phyloP scores from a whole-genome alignment of 2,888 invertebrate genomes.

The Camponotus fellah region DNA sequence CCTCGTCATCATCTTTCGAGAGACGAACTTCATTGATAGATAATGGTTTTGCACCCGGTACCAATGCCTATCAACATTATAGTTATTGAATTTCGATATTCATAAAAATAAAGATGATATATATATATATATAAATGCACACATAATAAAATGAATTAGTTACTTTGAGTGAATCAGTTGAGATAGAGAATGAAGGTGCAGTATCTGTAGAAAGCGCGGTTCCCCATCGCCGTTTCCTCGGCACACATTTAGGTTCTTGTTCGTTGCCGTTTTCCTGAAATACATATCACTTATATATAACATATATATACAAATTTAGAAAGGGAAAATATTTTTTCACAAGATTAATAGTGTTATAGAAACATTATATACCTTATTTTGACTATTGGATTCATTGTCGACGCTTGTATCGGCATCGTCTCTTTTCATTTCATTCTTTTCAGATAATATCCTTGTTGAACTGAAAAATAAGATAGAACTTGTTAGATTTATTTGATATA shows the following conservation, averaged over 20 bases:
- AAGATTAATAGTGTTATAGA: neutral
- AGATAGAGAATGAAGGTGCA: conserved; percentile 90
- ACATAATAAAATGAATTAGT: conserved; percentile 26
- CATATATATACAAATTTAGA: neutral
- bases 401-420: conserved; percentile 72
- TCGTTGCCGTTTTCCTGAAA: conserved; percentile 82
- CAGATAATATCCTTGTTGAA: conserved; percentile 76
- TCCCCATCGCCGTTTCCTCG: conserved; percentile 86
- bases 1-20: conserved; percentile 85
- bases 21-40: conserved; percentile 85
- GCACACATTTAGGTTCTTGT: conserved; percentile 79
- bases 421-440: conserved; percentile 75
- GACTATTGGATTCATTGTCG: conserved; percentile 74
- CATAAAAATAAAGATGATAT: neutral
- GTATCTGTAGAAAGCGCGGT: conserved; percentile 85
- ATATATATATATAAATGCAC: neutral
- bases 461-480: conserved; percentile 71
- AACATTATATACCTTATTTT: conserved; percentile 78
- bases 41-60: conserved; percentile 86
- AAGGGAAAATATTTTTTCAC: neutral
- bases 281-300: conserved; percentile 39
- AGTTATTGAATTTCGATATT: conserved; percentile 3
- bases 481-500: neutral
- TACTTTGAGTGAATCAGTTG: conserved; percentile 91
- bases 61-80: conserved; percentile 81